Base-by-base conservation (phyloP, 2,113 vertebrate genomes). In the Lagopus leucura region DNA sequence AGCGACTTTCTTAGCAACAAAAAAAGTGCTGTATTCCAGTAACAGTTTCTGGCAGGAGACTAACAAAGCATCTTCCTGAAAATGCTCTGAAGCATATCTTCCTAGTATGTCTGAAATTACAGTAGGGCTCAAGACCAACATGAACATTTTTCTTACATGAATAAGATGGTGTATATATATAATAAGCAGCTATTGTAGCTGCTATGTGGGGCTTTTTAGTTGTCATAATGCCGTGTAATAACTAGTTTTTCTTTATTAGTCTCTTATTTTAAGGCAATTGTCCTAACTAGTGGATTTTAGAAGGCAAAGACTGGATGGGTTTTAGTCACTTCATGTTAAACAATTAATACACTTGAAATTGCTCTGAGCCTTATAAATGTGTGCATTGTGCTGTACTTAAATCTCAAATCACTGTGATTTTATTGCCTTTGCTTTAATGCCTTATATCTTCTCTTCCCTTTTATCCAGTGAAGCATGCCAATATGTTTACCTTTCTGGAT, bases 191-290 rank as follows among this genome's bases (percentile, higher is more conserved):
- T 93, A 54, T 83, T 86, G 65, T 81, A 94, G 89, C 61, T 90
- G 60, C 85, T 60, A 19, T 47, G 42, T 50, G 40, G 13, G 43
- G 18, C 36, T 77, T 79, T 43, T n/a, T n/a, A 58, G 7, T 18
- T 12, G 28, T 86, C 78, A 73, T 75, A 79, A 91, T 83, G 92
- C 52, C 79, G 28, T 72, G 11, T 90, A 92, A 87, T 77, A 88
- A 93, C 97, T 95, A 70, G 48, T 90, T 96, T 87, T 55, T 91
- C 93, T 78, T 93, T 79, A 63, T 93, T 87, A 95, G 50, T 89
- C 74, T 18, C 9, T 69, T 86, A 25, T 85, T 89, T 91, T 92
- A 81, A 80, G 57, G 54, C 72, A 88, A 47, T 63, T 95, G 73
- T 91, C 88, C 79, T 84, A 79, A 74, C 17, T 86, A 82, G 87